Evolutionary conservation across 2,113 vertebrate species (phyloP).

Genomic region (Numenius arquata): DNA sequence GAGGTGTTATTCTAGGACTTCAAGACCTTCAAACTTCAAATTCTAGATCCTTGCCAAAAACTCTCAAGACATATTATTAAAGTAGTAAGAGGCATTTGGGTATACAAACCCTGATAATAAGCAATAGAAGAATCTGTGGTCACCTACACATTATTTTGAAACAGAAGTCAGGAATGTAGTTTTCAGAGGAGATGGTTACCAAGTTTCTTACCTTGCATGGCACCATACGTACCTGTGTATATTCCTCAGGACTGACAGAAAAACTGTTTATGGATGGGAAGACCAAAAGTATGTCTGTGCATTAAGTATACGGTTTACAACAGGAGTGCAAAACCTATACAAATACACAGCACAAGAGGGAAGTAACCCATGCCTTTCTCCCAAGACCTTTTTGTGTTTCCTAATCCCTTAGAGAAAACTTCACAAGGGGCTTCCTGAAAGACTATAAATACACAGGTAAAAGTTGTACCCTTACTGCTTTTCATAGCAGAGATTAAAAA

Average conservation of each 20-base stretch:
- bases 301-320: not conserved
- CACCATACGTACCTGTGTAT: not conserved
- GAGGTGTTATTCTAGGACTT: not conserved
- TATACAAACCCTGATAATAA: not conserved
- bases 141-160: not conserved
- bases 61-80: not conserved
- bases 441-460: not conserved
- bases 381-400: not conserved
- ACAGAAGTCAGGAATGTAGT: not conserved
- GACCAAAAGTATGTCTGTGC: accelerated
- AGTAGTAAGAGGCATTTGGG: not conserved
- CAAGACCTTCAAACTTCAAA: not conserved
- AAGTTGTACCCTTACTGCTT: not conserved
- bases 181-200: not conserved
- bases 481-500: not conserved
- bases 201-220: not conserved
- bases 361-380: not conserved
- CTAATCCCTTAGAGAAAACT: not conserved
- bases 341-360: not conserved
- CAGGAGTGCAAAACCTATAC: not conserved
- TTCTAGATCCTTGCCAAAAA: not conserved
- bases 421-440: not conserved
- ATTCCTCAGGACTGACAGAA: not conserved
- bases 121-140: not conserved
- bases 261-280: not conserved